phyloP scores from a whole-genome alignment of 2,888 invertebrate species.

The Phymatocera aterrima region DNA sequence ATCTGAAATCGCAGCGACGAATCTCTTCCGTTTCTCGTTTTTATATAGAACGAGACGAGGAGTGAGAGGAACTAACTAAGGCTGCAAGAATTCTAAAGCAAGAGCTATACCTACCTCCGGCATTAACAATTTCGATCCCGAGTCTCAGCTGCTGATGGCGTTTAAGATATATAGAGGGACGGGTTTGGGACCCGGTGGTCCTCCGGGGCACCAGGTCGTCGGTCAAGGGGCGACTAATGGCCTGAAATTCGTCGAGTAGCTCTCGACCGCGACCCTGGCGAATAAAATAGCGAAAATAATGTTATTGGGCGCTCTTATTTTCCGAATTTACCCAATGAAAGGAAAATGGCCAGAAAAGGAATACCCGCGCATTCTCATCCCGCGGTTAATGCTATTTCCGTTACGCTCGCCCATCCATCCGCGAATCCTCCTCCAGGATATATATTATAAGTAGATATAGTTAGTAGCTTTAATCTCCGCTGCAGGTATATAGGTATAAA shows the following conservation, averaged over 20 bases:
- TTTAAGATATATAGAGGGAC: neutral
- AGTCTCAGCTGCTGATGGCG: neutral
- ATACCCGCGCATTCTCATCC: no score
- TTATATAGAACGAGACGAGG: no score
- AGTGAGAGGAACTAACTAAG: no score
- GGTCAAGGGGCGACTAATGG: slow-evolving; percentile 33
- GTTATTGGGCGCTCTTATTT: neutral
- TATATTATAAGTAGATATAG: neutral
- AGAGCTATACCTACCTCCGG: neutral
- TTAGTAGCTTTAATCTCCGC: neutral
- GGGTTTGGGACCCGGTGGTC: no score
- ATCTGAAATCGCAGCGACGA: no score
- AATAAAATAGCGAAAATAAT: neutral
- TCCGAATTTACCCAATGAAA: no score
- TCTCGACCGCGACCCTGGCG: neutral
- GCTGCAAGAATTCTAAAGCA: neutral
- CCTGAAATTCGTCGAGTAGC: neutral
- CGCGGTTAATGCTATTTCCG: no score
- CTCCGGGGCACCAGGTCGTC: neutral
- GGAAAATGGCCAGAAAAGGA: no score
- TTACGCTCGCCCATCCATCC: no score
- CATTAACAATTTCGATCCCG: neutral
- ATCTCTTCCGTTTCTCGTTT: no score
- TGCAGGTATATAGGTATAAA: neutral
- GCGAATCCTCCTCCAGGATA: no score